phyloP scores from a whole-genome alignment of 2,797 vertebrate species.

The Gymnoscopelus microlampas region DNA sequence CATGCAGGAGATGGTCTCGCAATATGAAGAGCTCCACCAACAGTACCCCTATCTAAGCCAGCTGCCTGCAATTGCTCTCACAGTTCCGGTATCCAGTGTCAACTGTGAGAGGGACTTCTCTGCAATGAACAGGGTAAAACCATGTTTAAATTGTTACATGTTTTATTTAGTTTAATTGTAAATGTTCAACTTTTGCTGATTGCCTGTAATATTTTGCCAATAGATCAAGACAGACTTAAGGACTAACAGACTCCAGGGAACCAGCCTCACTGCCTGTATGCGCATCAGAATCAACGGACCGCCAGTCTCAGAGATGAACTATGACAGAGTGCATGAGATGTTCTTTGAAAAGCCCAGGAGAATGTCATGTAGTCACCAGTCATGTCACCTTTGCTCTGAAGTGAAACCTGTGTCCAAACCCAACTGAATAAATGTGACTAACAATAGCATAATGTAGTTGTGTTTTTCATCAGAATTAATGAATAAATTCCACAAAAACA shows the following conservation, averaged over 20 bases:
- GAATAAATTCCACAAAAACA: no score
- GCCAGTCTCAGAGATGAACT: neutral
- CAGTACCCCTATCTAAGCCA: slow-evolving; percentile 1
- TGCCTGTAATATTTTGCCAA: neutral
- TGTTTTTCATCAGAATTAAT: no score
- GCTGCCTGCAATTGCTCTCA: slow-evolving; percentile 17
- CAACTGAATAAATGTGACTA: no score
- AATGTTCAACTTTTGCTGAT: no score
- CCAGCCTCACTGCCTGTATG: slow-evolving; percentile 4
- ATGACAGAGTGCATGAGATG: neutral
- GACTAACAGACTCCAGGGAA: slow-evolving; percentile 5
- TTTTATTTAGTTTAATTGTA: neutral
- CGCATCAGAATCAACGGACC: slow-evolving; percentile 7
- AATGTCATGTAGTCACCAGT: neutral
- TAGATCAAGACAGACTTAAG: slow-evolving; percentile 19
- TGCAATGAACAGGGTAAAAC: slow-evolving; percentile 26
- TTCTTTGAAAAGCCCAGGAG: slow-evolving; percentile 1
- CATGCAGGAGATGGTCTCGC: no score
- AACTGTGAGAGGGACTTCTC: slow-evolving; percentile 26
- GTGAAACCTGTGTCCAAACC: no score
- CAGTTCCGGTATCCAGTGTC: no score
- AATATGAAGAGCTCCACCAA: neutral
- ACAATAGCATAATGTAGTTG: no score
- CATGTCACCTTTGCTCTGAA: no score
- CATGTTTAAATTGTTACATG: slow-evolving; percentile 21